Percentiles rank a stretch among this genome's conserved stretches.
These are phyloP conservation scores for Lycocorax pyrrhopterus DNA, from an alignment of 2,113 vertebrate genomes.

Conservation along the genomic window DNA sequence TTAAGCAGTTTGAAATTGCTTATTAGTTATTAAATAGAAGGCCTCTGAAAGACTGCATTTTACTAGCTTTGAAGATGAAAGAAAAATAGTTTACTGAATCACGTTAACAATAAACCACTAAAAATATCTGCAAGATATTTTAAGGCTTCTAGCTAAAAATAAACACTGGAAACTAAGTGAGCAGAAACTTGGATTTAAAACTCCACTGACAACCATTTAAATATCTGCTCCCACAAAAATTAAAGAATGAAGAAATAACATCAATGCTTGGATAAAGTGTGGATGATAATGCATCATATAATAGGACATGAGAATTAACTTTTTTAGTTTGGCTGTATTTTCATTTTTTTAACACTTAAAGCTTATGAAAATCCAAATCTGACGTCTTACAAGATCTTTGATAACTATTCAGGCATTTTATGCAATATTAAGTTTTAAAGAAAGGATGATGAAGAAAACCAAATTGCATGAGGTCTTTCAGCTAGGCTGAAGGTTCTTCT, in stretches of 20 bases:
- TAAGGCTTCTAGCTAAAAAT: not conserved
- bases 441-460: not conserved
- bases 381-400: not conserved
- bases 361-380: not conserved
- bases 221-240: not conserved
- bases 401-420: not conserved
- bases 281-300: not conserved
- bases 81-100: not conserved
- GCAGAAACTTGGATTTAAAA: not conserved
- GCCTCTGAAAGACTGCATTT: not conserved
- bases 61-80: not conserved
- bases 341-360: not conserved
- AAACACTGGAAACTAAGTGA: not conserved
- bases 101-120: not conserved
- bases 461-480: not conserved
- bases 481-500: not conserved
- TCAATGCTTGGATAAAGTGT: not conserved
- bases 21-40: not conserved
- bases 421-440: not conserved
- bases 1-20: not conserved
- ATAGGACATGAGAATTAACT: not conserved
- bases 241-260: not conserved
- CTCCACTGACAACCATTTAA: not conserved
- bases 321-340: not conserved
- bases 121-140: not conserved